Percentiles rank a stretch among this genome's conserved stretches.
Conservation (phyloP, 2,113 vertebrate species). For the Eulemur rufifrons region DNA sequence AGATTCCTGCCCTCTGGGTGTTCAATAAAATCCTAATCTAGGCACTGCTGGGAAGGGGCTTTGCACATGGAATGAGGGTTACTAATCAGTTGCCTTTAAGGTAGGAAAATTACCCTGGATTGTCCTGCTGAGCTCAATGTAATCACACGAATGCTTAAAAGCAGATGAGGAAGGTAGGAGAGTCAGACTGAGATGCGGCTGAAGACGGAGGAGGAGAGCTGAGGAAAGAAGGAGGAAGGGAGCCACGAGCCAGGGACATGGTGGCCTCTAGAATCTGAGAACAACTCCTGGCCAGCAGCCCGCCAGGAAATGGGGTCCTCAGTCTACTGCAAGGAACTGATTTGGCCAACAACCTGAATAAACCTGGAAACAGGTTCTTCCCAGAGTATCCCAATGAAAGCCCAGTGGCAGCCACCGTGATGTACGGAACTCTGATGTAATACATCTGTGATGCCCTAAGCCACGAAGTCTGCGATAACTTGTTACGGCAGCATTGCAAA, state of each 20-base stretch:
- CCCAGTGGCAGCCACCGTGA: rapidly evolving
- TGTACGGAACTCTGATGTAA: background rate
- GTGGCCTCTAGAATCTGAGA: background rate
- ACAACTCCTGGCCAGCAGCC: background rate
- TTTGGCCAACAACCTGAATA: background rate
- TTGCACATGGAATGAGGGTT: background rate
- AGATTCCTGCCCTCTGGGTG: background rate
- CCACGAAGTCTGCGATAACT: background rate
- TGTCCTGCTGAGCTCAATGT: background rate
- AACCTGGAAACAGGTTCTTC: background rate
- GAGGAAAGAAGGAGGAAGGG: background rate
- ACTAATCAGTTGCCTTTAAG: background rate
- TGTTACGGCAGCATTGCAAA: background rate
- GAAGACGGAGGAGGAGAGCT: background rate
- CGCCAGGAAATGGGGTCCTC: background rate
- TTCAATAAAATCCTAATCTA: background rate
- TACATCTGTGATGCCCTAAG: too few species aligned
- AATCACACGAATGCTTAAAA: background rate
- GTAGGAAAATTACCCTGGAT: background rate
- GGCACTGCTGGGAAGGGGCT: background rate
- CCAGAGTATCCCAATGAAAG: background rate
- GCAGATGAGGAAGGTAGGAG: background rate
- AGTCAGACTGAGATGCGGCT: background rate
- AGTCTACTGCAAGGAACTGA: background rate
- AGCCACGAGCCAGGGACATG: background rate